These are phyloP conservation scores for Gastracanthus pulcherrimus DNA, from an alignment of 2,888 invertebrate species.

Conservation along the genomic window DNA sequence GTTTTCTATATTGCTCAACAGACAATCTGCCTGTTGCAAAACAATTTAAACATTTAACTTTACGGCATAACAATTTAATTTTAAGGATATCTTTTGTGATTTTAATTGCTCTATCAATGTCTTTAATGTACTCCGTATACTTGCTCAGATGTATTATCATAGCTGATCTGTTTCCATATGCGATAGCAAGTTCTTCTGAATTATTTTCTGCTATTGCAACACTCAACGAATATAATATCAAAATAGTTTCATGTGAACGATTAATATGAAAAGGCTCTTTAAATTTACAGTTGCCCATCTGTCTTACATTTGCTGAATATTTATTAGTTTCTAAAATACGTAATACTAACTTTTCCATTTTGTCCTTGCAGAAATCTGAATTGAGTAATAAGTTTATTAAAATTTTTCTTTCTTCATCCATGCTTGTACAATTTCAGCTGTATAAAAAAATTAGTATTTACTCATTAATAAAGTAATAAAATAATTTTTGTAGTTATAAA, in stretches of 20 bases:
- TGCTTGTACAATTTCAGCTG: background rate
- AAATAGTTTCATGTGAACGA: background rate
- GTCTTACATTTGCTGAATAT: background rate
- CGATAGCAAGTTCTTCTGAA: slow-evolving; percentile 6
- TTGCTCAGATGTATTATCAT: background rate
- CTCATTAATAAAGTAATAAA: too few relatives aligned
- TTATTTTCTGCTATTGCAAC: background rate
- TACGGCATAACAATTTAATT: slow-evolving; percentile 18
- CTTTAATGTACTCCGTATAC: background rate
- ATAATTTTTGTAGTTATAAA: too few relatives aligned
- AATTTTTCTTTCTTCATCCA: background rate
- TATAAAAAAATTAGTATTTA: background rate
- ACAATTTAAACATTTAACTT: background rate
- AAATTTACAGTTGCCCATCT: background rate
- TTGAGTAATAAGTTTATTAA: background rate
- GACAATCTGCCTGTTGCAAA: background rate
- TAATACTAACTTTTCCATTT: background rate
- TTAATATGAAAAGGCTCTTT: background rate
- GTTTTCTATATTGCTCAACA: background rate
- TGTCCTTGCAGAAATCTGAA: background rate
- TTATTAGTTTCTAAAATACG: background rate
- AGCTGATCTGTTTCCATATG: slow-evolving; percentile 8
- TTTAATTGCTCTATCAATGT: slow-evolving; percentile 2
- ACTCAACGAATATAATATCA: background rate
- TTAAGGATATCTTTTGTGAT: background rate